Evolutionary conservation across 2,113 vertebrate species (phyloP), one percentile per base, ranked within the genome.

Genomic region (Limanda limanda): DNA sequence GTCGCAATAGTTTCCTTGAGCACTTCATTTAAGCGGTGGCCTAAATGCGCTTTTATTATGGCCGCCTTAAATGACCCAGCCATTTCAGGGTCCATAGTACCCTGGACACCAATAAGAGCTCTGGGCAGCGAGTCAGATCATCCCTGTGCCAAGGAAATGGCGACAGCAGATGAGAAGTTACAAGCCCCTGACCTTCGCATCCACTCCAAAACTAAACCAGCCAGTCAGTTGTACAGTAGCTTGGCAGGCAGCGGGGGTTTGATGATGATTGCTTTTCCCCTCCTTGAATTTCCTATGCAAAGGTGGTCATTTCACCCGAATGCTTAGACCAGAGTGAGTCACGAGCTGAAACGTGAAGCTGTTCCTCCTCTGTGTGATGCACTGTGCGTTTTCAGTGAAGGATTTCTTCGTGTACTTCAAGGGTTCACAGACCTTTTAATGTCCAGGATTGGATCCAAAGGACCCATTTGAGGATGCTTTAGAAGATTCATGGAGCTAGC

Each of bases 21-120:
- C 52, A 52, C 78, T 90, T 83, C 69, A 86, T 89, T 89, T 66
- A 59, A 74, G 75, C 75, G 85, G 83, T 12, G 31, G 84, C 76
- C 76, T 71, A 69, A 86, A 68, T 74, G 73, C 71, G 74, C 88
- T 90, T 90, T 88, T 85, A 88, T 85, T 83, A 86, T 65, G 76
- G 72, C 79, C 70, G 78, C 63, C 78, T 76, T 67, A 86, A 89
- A 85, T 74, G 66, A 76, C 70, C 78, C 79, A 78, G 62, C 62
- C 73, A 48, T 84, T 87, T 81, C 78, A 79, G n/a, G n/a, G 78
- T 59, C 76, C 79, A 64, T 48, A 54, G 85, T 75, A 67, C 81
- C 85, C 83, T 65, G 70, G 87, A 88, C 45, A 51, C 86, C 81
- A 62, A 54, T 64, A 61, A 79, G 57, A 73, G 65, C 60, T 81